A percentile compares a stretch with the other conserved stretches of the same genome.
Conservation (phyloP, 2,888 invertebrate species). For the Antheraea assamensis region DNA sequence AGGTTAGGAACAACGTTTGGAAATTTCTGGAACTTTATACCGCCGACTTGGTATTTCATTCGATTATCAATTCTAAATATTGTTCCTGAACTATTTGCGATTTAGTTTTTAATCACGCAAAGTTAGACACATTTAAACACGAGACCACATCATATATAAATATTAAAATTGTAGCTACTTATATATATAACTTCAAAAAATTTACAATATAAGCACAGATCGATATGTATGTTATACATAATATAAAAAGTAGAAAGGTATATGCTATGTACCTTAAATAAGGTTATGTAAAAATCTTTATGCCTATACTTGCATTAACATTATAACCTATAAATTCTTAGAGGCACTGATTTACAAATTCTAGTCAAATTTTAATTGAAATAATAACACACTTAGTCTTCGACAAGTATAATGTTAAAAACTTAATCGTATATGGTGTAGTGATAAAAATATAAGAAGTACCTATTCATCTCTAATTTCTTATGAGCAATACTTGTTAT, state of each 20-base stretch:
- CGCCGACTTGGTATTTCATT: neutral
- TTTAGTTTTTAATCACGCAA: neutral
- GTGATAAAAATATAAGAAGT: constrained; percentile 19
- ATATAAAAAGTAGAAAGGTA: neutral
- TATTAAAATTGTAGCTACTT: neutral
- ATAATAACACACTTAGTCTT: constrained; percentile 52
- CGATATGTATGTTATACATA: neutral
- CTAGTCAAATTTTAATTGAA: constrained; percentile 75
- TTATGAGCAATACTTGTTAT: constrained; percentile 59
- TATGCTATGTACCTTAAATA: neutral
- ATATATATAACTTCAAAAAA: neutral
- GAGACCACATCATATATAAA: neutral
- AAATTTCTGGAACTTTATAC: neutral
- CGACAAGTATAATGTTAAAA: constrained; percentile 46
- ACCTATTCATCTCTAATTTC: constrained; percentile 41
- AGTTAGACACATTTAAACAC: neutral
- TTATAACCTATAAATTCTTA: constrained; percentile 43
- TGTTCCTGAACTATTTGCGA: neutral
- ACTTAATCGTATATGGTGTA: constrained; percentile 24
- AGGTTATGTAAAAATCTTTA: constrained; percentile 10
- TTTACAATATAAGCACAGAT: neutral
- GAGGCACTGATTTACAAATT: constrained; percentile 67
- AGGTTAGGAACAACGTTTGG: neutral
- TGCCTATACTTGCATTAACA: constrained; percentile 14
- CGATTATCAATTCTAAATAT: neutral